Conservation (phyloP, 2,888 invertebrate genomes). For the Liodrosophila aerea region DNA sequence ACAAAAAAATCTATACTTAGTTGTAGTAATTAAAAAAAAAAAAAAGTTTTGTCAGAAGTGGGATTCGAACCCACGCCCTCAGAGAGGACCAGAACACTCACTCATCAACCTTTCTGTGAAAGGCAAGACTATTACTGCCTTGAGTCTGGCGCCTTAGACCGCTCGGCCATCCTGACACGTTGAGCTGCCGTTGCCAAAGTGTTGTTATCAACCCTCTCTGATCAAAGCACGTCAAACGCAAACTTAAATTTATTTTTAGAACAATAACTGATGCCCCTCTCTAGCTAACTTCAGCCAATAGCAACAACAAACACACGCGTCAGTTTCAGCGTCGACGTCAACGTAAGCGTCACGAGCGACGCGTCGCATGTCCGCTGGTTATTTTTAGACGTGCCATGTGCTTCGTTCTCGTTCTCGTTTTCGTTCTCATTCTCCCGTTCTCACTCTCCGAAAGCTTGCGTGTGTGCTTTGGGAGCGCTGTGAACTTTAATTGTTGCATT, state of each 20-base stretch:
- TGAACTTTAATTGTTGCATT: slow-evolving; percentile 43
- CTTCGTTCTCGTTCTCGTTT: slow-evolving; percentile 5
- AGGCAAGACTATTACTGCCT: slow-evolving; percentile 57
- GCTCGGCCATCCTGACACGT: slow-evolving; percentile 80
- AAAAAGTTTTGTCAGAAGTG: slow-evolving; percentile 78
- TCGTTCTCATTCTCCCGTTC: neutral
- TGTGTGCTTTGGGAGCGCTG: slow-evolving; percentile 36
- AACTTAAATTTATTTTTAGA: slow-evolving; percentile 17
- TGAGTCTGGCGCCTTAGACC: slow-evolving; percentile 81
- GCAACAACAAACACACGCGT: slow-evolving; percentile 23
- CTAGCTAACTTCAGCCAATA: neutral
- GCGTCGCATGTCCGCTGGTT: slow-evolving; percentile 60
- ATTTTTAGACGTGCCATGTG: slow-evolving; percentile 55
- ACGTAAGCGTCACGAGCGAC: slow-evolving; percentile 2
- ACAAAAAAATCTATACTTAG: too few relatives aligned
- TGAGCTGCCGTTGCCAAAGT: slow-evolving; percentile 10
- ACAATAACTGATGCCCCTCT: neutral
- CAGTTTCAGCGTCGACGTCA: neutral
- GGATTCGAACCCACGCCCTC: slow-evolving; percentile 82
- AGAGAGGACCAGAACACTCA: slow-evolving; percentile 81
- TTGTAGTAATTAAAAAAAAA: slow-evolving; percentile 10
- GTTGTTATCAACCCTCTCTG: neutral
- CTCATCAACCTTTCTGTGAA: slow-evolving; percentile 53
- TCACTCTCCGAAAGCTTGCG: slow-evolving; percentile 22
- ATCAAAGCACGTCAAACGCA: neutral